These are phyloP conservation scores for Mormyrops boulengeri DNA, from an alignment of 2,797 vertebrate genomes.

Conservation along the genomic window DNA sequence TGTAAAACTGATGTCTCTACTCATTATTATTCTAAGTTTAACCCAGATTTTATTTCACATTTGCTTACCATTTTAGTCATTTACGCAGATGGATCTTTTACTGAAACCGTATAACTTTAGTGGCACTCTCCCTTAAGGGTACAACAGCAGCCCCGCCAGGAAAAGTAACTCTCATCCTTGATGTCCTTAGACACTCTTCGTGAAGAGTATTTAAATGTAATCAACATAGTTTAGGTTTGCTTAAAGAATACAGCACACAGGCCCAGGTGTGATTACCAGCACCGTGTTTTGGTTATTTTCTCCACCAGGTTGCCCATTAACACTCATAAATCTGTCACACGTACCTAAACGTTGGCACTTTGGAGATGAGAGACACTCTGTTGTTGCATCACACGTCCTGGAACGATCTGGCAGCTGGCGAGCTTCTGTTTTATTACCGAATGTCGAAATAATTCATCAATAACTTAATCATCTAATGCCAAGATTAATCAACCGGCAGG, in stretches of 20 bases:
- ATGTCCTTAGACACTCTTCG: not conserved
- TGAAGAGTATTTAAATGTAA: not conserved
- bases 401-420: not conserved
- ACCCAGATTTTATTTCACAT: not conserved
- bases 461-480: conserved; percentile 2
- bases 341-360: not conserved
- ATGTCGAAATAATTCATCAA: not conserved
- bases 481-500: conserved; percentile 4
- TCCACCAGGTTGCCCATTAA: not conserved
- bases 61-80: not conserved
- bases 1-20: not conserved
- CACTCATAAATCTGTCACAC: not conserved
- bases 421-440: not conserved
- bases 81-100: not conserved
- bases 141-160: not conserved
- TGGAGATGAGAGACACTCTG: not conserved
- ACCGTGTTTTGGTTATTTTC: not conserved
- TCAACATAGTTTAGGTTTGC: not conserved
- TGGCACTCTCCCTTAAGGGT: not conserved
- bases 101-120: not conserved
- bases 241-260: not conserved
- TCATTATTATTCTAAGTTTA: conserved; percentile 6
- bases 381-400: not conserved
- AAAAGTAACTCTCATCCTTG: not conserved
- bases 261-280: not conserved